A percentile compares a stretch with the other conserved stretches of the same genome.
These are phyloP conservation scores for Ryuthela nishihirai DNA, from an alignment of 2,888 invertebrate species.

Conservation along the genomic window DNA sequence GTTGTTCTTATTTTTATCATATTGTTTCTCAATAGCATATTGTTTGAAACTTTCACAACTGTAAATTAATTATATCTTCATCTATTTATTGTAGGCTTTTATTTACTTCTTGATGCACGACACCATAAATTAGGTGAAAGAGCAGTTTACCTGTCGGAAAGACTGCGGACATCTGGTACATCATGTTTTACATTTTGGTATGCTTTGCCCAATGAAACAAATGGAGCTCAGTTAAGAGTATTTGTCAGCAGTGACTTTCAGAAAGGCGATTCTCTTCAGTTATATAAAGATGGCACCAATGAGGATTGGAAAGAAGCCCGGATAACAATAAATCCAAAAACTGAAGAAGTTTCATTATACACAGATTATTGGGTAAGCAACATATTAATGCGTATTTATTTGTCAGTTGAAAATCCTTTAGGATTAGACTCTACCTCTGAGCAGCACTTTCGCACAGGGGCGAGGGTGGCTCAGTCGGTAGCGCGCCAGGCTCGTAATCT, in stretches of 20 bases:
- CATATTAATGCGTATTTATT: no score
- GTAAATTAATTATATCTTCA: no score
- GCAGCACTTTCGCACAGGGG: no score
- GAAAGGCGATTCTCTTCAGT: constrained; percentile 5
- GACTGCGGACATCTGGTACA: constrained; percentile 5
- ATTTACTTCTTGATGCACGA: constrained; percentile 19
- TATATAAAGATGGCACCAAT: constrained; percentile 12
- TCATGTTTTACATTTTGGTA: constrained; percentile 32
- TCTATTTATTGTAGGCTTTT: constrained; percentile 12
- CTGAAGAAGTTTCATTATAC: not conserved
- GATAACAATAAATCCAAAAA: constrained; percentile 11
- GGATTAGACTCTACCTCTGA: no score
- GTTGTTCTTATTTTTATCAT: no score
- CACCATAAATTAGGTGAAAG: not conserved
- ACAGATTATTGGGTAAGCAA: constrained; percentile 30
- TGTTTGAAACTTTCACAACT: no score
- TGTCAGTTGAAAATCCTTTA: no score
- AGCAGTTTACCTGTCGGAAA: constrained; percentile 37
- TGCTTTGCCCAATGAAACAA: constrained; percentile 3
- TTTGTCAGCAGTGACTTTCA: constrained; percentile 16
- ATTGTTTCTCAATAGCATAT: no score
- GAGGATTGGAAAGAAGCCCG: constrained; percentile 18
- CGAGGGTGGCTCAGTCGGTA: no score
- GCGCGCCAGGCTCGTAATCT: no score
- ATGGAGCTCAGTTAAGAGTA: constrained; percentile 12